Conservation (phyloP, 2,797 vertebrate species). For the Hoplostethus mediterraneus region DNA sequence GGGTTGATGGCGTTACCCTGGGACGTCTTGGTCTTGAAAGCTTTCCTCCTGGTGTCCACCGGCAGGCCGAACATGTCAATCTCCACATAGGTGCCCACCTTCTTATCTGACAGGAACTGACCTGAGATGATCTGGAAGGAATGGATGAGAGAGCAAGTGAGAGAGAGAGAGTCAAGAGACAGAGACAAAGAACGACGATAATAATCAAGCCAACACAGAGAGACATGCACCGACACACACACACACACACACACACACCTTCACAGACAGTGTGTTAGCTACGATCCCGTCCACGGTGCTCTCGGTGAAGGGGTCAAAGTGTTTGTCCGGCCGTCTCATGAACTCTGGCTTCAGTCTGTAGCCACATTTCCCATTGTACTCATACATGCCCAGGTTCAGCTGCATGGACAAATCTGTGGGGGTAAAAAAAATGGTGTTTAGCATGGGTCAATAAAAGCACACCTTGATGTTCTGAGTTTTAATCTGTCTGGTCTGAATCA, state of each 20-base stretch:
- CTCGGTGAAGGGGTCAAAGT: constrained; percentile 98
- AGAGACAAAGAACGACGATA: background rate
- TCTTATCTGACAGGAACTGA: constrained; percentile 97
- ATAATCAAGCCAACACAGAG: background rate
- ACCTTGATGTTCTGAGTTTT: too few species aligned
- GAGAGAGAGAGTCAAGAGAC: background rate
- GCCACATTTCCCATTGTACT: constrained; percentile 97
- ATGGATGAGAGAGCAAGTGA: rapidly evolving
- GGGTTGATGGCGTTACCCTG: constrained; percentile 97
- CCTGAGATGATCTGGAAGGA: constrained; percentile 93
- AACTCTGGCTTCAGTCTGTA: constrained; percentile 97
- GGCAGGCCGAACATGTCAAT: constrained; percentile 98
- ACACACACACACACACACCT: constrained; percentile 81
- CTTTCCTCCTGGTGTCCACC: constrained; percentile 96
- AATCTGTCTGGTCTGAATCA: background rate
- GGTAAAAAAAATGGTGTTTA: background rate
- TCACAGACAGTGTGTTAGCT: constrained; percentile 97
- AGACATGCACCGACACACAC: background rate
- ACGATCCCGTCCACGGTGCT: constrained; percentile 97
- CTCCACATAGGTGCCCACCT: constrained; percentile 96
- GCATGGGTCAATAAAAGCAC: background rate
- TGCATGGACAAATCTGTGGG: constrained; percentile 96
- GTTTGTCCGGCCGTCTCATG: constrained; percentile 97
- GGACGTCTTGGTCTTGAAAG: constrained; percentile 96
- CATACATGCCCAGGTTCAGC: constrained; percentile 98